A percentile compares a stretch with the other conserved stretches of the same genome.
phyloP scores from a whole-genome alignment of 2,113 vertebrate genomes.

The Ornithorhynchus anatinus region DNA sequence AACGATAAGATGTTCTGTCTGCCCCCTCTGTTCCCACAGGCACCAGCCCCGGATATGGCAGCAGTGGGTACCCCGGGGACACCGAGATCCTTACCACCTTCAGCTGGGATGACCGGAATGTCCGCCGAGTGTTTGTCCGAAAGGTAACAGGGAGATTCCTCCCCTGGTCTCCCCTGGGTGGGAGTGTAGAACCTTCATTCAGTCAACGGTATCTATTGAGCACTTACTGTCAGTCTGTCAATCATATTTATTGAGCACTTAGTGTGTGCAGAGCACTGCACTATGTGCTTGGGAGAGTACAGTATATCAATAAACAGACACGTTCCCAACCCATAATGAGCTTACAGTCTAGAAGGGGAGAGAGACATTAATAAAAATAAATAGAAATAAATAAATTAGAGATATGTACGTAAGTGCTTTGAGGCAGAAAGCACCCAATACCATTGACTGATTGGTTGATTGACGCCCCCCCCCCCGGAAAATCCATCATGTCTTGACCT shows the following conservation, averaged over 20 bases:
- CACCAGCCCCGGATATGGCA: slow-evolving; percentile 75
- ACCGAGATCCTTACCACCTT: slow-evolving; percentile 85
- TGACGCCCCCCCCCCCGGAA: neutral
- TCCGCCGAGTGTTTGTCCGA: slow-evolving; percentile 87
- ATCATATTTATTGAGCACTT: neutral
- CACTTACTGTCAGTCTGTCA: neutral
- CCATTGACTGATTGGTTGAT: neutral
- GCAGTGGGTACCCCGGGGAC: slow-evolving; percentile 65
- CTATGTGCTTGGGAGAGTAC: too few species aligned
- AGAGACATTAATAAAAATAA: neutral
- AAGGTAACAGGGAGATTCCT: slow-evolving; percentile 74
- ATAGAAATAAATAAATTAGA: neutral
- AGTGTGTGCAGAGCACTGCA: too few species aligned
- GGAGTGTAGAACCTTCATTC: neutral
- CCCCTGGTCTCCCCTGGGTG: slow-evolving; percentile 8
- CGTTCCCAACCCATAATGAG: neutral
- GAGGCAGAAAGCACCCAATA: neutral
- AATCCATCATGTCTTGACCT: neutral
- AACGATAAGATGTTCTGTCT: too few species aligned
- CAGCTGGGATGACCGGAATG: slow-evolving; percentile 86
- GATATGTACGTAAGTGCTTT: neutral
- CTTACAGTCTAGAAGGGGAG: neutral
- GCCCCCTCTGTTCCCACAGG: slow-evolving; percentile 38
- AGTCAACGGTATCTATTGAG: too few species aligned
- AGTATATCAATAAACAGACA: neutral